Base-by-base conservation (phyloP, 2,113 vertebrate genomes). In the Theristicus caerulescens region DNA sequence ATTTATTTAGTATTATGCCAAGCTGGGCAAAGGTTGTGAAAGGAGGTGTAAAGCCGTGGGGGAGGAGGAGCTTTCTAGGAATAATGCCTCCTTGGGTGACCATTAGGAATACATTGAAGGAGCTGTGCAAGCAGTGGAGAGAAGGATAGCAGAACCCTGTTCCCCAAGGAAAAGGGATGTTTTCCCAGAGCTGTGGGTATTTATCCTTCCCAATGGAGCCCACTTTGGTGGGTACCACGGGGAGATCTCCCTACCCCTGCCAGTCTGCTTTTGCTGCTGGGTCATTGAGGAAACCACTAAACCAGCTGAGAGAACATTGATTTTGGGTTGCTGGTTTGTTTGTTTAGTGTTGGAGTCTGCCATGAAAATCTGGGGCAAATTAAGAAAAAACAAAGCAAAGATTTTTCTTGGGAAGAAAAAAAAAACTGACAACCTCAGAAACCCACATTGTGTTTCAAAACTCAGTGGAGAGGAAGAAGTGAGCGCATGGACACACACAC, bases 361-460 rank as follows among this genome's bases (percentile, higher is more conserved):
- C 47, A 27, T 72, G 93, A 86, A 89, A 91, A 91, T 90, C 93
- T 96, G 89, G 36, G 87, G 84, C 31, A 93, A 87, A 97, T 93
- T 91, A 93, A 85, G 83, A 10, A 81, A 88, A 93, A 92, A 90
- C 54, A 92, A 96, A 89, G 59, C 38, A 40, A 76, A 94, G 52
- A 51, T 46, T 82, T 94, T 94, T 88, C 86, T 84, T 71, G 42
- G 29, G 77, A 94, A 79, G 26, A 21, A 93, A 27, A 64, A 54
- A 47, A 84, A 65, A 18, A 29, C 36, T 36, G 22, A 32, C 31
- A 46, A 64, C 13, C 47, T 76, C 70, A 76, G 61, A 72, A 96
- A 79, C 5, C 26, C 57, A 67, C 24, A 4, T 4, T 61, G 7
- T 59, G 36, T 82, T 85, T 94, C 49, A 19, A 62, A 66, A 47